phyloP scores from a whole-genome alignment of 1,140 invertebrate species.

The Pristionchus pacificus region DNA sequence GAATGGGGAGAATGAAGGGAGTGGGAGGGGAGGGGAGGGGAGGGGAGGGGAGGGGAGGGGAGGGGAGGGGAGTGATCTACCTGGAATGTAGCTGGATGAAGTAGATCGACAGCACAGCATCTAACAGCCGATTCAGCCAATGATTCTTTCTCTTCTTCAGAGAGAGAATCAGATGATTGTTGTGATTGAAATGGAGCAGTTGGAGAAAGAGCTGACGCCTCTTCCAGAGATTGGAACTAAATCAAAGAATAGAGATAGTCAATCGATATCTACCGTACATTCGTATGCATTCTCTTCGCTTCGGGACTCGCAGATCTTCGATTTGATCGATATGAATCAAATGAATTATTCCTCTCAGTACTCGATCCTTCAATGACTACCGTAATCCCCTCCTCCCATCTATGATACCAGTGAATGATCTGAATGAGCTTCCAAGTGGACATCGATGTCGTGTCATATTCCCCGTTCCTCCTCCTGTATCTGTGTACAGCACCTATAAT shows the following conservation, averaged over 20 bases:
- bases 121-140: conserved; percentile 48
- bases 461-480: conserved; percentile 54
- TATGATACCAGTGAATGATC: conserved; percentile 38
- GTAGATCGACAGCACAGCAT: conserved; percentile 50
- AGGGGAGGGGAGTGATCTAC: conserved; percentile 9
- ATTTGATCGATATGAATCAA: background rate
- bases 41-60: too few species aligned
- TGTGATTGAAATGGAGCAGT: conserved; percentile 6
- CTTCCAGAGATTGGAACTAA: conserved; percentile 12
- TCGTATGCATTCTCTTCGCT: conserved; percentile 5
- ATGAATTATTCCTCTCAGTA: background rate
- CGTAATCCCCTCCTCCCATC: background rate
- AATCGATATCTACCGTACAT: conserved; percentile 9
- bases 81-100: conserved; percentile 43
- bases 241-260: conserved; percentile 18
- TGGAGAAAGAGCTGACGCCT: background rate
- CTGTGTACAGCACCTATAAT: conserved; percentile 46
- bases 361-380: background rate
- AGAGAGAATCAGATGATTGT: conserved; percentile 40
- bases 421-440: conserved; percentile 53
- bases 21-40: too few species aligned
- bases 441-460: conserved; percentile 51
- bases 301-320: conserved; percentile 3
- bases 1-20: too few species aligned
- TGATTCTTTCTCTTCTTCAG: conserved; percentile 42